These are phyloP conservation scores for Neolamprologus tretocephalus DNA, from an alignment of 2,113 vertebrate species.

Conservation along the genomic window DNA sequence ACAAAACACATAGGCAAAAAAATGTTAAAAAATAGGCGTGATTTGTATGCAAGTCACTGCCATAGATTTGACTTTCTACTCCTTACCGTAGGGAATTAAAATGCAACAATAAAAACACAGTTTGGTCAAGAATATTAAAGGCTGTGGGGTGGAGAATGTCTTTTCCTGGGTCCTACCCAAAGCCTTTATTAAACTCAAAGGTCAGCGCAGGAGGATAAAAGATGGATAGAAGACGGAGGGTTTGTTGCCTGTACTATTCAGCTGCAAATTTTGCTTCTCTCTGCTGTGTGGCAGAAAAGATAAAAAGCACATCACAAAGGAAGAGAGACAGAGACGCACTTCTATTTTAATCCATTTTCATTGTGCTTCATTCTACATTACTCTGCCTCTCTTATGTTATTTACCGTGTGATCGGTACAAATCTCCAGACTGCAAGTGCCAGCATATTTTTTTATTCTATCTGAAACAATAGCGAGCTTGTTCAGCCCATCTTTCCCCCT, in stretches of 20 bases:
- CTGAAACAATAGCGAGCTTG: conserved; percentile 27
- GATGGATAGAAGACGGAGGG: conserved; percentile 9
- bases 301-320: neutral
- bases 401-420: neutral
- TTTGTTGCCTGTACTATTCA: conserved; percentile 33
- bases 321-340: conserved; percentile 10
- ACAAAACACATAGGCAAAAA: neutral
- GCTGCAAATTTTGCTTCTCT: conserved; percentile 19
- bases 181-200: conserved; percentile 41
- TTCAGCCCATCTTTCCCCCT: neutral
- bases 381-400: neutral
- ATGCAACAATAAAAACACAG: conserved; percentile 1
- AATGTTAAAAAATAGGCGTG: neutral
- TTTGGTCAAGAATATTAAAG: conserved; percentile 2
- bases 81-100: neutral
- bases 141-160: neutral
- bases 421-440: conserved; percentile 3
- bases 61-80: neutral
- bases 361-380: conserved; percentile 17
- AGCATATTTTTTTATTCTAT: conserved; percentile 8
- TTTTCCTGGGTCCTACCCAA: neutral
- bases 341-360: conserved; percentile 28
- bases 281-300: conserved; percentile 1
- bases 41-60: neutral
- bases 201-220: conserved; percentile 31